Evolutionary conservation across 2,797 vertebrate genomes (phyloP).

Genomic region (Anabas testudineus): DNA sequence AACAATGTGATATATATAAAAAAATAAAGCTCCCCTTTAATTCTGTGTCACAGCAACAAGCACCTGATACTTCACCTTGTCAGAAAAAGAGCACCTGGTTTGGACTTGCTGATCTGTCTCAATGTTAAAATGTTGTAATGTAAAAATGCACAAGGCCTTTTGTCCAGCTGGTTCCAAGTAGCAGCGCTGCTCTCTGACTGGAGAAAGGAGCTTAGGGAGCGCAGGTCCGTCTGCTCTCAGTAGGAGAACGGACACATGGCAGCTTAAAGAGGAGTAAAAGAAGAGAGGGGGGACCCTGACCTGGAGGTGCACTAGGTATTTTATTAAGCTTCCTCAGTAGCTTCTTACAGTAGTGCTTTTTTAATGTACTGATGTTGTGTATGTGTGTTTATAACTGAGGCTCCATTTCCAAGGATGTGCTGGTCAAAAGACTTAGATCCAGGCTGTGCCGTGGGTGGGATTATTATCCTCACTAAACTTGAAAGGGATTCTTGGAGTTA

Average conservation of each 20-base stretch:
- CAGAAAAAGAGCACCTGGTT: slow-evolving; percentile 21
- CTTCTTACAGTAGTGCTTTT: slow-evolving; percentile 2
- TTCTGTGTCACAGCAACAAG: background rate
- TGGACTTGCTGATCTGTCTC: slow-evolving; percentile 55
- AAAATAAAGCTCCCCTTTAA: background rate
- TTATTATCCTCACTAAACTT: slow-evolving; percentile 40
- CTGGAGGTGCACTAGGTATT: slow-evolving; percentile 52
- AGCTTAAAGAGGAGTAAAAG: slow-evolving; percentile 39
- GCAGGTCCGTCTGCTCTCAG: slow-evolving; percentile 36
- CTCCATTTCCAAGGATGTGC: background rate
- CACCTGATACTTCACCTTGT: slow-evolving; percentile 23
- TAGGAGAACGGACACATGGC: slow-evolving; percentile 35
- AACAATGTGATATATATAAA: no score
- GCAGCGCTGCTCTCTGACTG: slow-evolving; percentile 35
- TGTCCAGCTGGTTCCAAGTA: slow-evolving; percentile 63
- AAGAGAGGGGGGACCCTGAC: slow-evolving; percentile 1
- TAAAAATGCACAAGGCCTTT: slow-evolving; percentile 78
- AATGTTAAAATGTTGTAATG: no score
- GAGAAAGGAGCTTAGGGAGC: slow-evolving; percentile 47
- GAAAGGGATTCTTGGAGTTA: slow-evolving; percentile 36
- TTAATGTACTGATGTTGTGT: background rate
- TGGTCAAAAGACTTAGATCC: slow-evolving; percentile 3
- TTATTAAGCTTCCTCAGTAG: slow-evolving; percentile 3
- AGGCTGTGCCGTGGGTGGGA: slow-evolving; percentile 7
- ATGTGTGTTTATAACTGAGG: background rate